phyloP scores from a whole-genome alignment of 1,140 invertebrate species.

The Myzus persicae region DNA sequence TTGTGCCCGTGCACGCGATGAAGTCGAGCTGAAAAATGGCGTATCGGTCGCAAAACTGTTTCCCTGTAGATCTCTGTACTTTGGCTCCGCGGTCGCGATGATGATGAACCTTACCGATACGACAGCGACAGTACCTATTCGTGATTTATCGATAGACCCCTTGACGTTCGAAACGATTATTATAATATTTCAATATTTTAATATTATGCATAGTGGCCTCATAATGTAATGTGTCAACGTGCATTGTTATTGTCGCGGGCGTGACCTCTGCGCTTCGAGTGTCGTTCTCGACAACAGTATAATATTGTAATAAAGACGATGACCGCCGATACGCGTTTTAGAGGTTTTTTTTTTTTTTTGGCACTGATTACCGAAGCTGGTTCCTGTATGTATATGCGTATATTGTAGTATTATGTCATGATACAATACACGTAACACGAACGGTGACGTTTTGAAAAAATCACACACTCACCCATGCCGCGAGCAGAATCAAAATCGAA shows the following conservation, averaged over 20 bases:
- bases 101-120: not conserved
- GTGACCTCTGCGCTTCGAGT: not conserved
- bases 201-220: not conserved
- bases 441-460: not conserved
- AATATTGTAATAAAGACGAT: not conserved
- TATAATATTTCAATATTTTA: not conserved
- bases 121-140: not conserved
- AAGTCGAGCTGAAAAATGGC: not conserved
- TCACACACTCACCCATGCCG: not conserved
- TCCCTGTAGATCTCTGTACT: not conserved
- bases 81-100: not conserved
- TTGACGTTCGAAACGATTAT: not conserved
- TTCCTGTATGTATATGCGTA: not conserved
- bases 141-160: not conserved
- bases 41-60: not conserved
- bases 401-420: not conserved
- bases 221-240: not conserved
- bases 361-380: not conserved
- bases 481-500: not conserved
- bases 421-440: not conserved
- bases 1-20: no score
- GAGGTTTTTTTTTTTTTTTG: not conserved
- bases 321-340: not conserved
- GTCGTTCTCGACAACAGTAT: not conserved
- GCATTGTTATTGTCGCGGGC: not conserved